These are phyloP conservation scores for Neotoxoptera formosana DNA, from an alignment of 1,140 invertebrate genomes.

Conservation along the genomic window DNA sequence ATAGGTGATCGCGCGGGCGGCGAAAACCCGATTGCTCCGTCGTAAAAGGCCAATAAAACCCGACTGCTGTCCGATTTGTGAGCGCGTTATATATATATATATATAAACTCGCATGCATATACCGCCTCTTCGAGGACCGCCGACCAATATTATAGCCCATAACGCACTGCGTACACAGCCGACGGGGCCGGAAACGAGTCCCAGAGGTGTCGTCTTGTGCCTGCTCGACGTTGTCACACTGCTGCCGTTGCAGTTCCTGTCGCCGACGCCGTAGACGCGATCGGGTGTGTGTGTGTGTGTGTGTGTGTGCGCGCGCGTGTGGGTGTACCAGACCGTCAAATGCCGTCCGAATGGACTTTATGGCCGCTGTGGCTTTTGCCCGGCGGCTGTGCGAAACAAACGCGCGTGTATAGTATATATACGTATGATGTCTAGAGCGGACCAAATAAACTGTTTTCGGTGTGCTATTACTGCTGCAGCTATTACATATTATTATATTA, in stretches of 20 bases:
- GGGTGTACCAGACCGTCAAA: neutral
- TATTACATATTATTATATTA: neutral
- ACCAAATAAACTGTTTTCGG: neutral
- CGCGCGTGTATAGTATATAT: neutral
- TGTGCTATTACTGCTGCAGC: neutral
- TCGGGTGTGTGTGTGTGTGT: no score
- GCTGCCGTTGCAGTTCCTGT: neutral
- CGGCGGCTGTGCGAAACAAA: neutral
- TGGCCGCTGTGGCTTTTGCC: neutral
- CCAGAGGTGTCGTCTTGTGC: neutral
- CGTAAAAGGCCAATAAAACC: slow-evolving; percentile 50
- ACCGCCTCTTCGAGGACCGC: neutral
- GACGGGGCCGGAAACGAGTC: neutral
- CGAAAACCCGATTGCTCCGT: slow-evolving; percentile 32
- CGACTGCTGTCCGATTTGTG: slow-evolving; percentile 25
- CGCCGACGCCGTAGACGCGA: neutral
- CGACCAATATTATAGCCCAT: neutral
- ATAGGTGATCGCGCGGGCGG: neutral
- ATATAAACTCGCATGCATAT: neutral
- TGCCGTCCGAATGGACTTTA: neutral
- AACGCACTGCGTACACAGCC: neutral
- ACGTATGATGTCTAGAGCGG: neutral
- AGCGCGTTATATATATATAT: neutral
- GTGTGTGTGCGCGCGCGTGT: neutral
- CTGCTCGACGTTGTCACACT: neutral